phyloP scores from a whole-genome alignment of 2,888 invertebrate genomes.

The Anthophora plumipes region DNA sequence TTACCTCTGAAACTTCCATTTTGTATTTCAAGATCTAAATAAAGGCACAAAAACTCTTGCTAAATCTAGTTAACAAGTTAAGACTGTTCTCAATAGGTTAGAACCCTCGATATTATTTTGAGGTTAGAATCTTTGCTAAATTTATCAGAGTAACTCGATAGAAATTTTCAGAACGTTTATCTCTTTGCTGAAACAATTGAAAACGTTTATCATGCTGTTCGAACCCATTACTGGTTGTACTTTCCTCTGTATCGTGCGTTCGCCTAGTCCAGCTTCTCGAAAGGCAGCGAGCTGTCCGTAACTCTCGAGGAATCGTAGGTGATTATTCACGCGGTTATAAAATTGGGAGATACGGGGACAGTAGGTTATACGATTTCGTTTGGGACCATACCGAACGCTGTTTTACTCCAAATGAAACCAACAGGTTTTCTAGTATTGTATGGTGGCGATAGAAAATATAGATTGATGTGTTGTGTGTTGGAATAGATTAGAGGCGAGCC shows the following conservation, averaged over 20 bases:
- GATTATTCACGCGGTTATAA: conserved; percentile 21
- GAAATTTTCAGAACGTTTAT: conserved; percentile 6
- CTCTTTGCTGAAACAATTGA: neutral
- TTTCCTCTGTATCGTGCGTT: conserved; percentile 8
- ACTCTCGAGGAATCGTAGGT: conserved; percentile 7
- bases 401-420: conserved; percentile 14
- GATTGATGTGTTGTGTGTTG: conserved; percentile 26
- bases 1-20: no score
- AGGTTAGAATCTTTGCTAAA: conserved; percentile 3
- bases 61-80: neutral
- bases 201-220: conserved; percentile 1
- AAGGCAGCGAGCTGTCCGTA: neutral
- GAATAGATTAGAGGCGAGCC: conserved; percentile 44
- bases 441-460: conserved; percentile 26
- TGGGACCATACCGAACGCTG: neutral
- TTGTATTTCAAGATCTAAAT: no score
- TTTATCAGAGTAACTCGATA: neutral
- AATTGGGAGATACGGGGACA: neutral
- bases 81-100: neutral
- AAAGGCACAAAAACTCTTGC: no score
- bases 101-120: neutral
- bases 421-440: conserved; percentile 13
- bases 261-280: conserved; percentile 2
- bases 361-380: conserved; percentile 6
- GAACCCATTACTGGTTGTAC: neutral